phyloP scores from a whole-genome alignment of 1,140 invertebrate genomes.

The Scaptodrosophila lebanonensis region DNA sequence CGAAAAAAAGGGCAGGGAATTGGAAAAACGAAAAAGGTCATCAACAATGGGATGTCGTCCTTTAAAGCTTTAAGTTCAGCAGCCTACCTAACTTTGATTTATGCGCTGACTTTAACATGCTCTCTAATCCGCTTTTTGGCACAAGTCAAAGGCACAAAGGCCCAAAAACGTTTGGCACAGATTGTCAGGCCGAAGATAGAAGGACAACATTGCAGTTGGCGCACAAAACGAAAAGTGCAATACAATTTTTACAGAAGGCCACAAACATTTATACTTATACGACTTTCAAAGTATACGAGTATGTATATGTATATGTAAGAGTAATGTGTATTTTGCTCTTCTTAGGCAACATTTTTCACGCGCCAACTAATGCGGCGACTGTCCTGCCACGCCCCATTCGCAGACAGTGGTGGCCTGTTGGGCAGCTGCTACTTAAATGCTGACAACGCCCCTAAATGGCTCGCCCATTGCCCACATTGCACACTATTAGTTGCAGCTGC shows the following conservation, averaged over 20 bases:
- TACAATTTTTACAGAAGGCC: conserved; percentile 52
- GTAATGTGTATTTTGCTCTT: too few relatives aligned
- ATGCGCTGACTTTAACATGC: conserved; percentile 36
- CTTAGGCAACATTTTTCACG: not conserved
- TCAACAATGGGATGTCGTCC: conserved; percentile 20
- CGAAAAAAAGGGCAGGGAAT: too few relatives aligned
- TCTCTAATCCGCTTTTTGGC: conserved; percentile 68
- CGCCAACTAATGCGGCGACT: too few relatives aligned
- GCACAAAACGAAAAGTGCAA: conserved; percentile 55
- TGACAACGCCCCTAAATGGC: conserved; percentile 12
- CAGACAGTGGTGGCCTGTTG: too few relatives aligned
- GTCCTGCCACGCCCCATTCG: too few relatives aligned
- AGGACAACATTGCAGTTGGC: not conserved
- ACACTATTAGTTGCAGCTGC: conserved; percentile 75
- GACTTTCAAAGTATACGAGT: too few relatives aligned
- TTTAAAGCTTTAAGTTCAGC: conserved; percentile 57
- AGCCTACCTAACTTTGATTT: conserved; percentile 48
- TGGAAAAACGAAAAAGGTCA: conserved; percentile 21
- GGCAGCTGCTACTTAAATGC: conserved; percentile 44
- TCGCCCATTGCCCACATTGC: conserved; percentile 62
- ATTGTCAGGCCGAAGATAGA: not conserved
- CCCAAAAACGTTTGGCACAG: not conserved
- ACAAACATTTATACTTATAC: conserved; percentile 7
- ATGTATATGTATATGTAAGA: too few relatives aligned
- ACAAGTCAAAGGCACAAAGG: conserved; percentile 5